Evolutionary conservation across 2,888 invertebrate genomes (phyloP), one percentile per base, ranked within the genome.

Genomic region (Anoplius nigerrimus): DNA sequence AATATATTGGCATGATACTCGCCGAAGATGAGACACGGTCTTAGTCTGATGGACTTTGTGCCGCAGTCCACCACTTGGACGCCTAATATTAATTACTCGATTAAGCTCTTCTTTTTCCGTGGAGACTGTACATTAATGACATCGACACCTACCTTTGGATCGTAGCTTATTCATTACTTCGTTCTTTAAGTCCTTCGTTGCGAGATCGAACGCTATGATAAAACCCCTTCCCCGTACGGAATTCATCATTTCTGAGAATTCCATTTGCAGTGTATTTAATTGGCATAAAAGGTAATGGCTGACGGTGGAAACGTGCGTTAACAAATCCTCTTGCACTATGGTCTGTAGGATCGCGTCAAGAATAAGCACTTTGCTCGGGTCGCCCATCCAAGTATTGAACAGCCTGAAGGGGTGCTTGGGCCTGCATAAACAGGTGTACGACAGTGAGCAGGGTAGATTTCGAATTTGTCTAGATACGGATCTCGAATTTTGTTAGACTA

Each of bases 1-100:
- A 72, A 72, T 13, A 71, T 63, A 43, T 72, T 71, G 2, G 72
- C 72, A 42, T 72, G 72, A 52, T 71, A 72, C 24, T 72, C 71
- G 13, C 67, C 71, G 15, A 71, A 72, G 60, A 72, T 67, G 24
- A 71, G 42, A 6, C 51, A 58, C 8, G 71, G 66, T 55, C 72
- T 71, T 46, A 72, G 21, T 22, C 66, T 58, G 58, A 72, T 62
- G 18, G 71, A 60, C 54, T 62, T 72, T 22, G 2, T 42, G 11
- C 72, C 72, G 48, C 58, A 61, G 6, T 67, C 67, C 13, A 66
- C 67, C 8, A 71, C 61, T 27, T 72, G 71, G 18, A 72, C 52
- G 51, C 72, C 72, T 72, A 13, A 20, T 4, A 11, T 51, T 43
- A 13, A 43, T 27, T 58, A 18, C 6, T 48, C 6, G n/a, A 18